These are phyloP conservation scores for Lipophrys pholis DNA, from an alignment of 2,113 vertebrate genomes.

Conservation along the genomic window DNA sequence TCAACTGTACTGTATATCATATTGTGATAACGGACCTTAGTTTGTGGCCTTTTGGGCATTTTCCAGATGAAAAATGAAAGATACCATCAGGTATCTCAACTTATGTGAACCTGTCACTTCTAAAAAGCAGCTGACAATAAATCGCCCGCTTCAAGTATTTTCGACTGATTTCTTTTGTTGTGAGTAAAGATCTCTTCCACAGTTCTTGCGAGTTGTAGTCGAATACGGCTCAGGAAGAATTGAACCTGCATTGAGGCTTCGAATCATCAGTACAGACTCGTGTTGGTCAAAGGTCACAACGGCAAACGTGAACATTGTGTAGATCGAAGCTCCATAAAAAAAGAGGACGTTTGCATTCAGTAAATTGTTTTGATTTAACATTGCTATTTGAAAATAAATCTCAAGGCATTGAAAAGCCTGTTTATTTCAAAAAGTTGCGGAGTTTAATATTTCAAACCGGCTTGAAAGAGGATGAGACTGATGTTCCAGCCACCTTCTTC, in stretches of 20 bases:
- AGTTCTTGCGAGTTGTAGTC: no score
- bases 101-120: neutral
- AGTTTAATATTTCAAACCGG: no score
- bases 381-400: no score
- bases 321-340: neutral
- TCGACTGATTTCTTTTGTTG: neutral
- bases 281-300: constrained; percentile 8
- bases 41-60: constrained; percentile 23
- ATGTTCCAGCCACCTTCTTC: no score
- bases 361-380: no score
- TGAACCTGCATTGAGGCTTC: neutral
- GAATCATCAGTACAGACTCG: neutral
- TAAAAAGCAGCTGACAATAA: neutral
- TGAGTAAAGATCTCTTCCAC: neutral
- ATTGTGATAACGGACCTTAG: constrained; percentile 12
- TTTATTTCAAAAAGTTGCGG: no score
- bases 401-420: no score
- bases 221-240: neutral
- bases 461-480: no score
- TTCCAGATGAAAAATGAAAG: neutral
- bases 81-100: no score
- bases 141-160: accelerated
- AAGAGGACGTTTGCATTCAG: no score
- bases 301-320: neutral
- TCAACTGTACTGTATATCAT: neutral